These are phyloP conservation scores for Simalia tracyae DNA, from an alignment of 2,797 vertebrate species.

Conservation along the genomic window DNA sequence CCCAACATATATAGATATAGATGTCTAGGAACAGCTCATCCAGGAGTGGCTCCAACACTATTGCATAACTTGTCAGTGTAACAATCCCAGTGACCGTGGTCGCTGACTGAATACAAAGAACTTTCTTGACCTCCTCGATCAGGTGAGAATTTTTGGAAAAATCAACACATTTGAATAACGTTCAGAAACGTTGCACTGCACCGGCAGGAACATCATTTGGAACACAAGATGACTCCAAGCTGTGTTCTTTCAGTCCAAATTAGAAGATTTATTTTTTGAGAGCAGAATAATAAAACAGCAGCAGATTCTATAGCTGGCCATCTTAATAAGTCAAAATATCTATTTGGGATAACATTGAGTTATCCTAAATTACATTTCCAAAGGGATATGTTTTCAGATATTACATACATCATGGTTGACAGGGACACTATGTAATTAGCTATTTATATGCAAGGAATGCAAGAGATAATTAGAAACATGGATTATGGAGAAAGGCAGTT, in stretches of 20 bases:
- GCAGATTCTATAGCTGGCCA: conserved; percentile 62
- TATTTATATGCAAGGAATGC: conserved; percentile 81
- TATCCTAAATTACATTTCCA: conserved; percentile 77
- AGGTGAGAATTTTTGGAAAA: neutral
- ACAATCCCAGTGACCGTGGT: neutral
- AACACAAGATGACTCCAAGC: neutral
- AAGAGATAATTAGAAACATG: conserved; percentile 79
- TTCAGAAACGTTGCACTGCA: neutral
- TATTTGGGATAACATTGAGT: conserved; percentile 70
- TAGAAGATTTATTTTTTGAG: conserved; percentile 34
- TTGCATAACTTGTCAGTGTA: neutral
- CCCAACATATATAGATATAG: neutral
- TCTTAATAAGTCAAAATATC: conserved; percentile 64
- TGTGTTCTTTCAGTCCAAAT: neutral
- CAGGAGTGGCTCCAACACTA: neutral
- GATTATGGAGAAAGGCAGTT: conserved; percentile 77
- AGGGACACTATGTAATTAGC: conserved; percentile 79
- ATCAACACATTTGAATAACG: neutral
- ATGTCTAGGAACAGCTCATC: neutral
- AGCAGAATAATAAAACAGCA: conserved; percentile 39
- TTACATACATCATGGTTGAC: conserved; percentile 75
- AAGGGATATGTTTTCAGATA: conserved; percentile 71
- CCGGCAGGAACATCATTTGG: neutral
- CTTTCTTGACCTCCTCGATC: neutral
- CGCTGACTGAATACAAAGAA: neutral